phyloP scores from a whole-genome alignment of 1,140 invertebrate genomes.

The Coelopa frigida region DNA sequence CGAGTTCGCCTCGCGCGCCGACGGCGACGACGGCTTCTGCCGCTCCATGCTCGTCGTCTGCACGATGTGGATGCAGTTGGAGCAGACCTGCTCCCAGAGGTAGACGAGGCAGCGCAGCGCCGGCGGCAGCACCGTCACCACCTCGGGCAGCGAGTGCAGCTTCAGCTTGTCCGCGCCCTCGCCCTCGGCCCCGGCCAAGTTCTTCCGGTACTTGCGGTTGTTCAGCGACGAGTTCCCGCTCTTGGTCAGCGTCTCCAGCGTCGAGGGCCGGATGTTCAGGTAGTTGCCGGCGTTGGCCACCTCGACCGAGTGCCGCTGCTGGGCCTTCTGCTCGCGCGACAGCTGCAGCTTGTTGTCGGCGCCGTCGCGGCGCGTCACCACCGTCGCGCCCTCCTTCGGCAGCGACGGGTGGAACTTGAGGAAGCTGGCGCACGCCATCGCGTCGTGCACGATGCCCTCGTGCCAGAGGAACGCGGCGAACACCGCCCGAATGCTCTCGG shows the following conservation, averaged over 20 bases:
- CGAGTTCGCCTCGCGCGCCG: slow-evolving; percentile 9
- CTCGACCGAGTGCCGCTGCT: slow-evolving; percentile 80
- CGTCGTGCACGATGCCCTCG: slow-evolving; percentile 92
- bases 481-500: slow-evolving; percentile 84
- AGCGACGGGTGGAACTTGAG: slow-evolving; percentile 89
- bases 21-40: slow-evolving; percentile 22
- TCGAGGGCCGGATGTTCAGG: slow-evolving; percentile 69
- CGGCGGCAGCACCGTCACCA: slow-evolving; percentile 64
- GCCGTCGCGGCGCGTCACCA: slow-evolving; percentile 55
- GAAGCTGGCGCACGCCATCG: slow-evolving; percentile 94
- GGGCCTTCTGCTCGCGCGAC: slow-evolving; percentile 51
- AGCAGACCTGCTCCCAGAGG: slow-evolving; percentile 83
- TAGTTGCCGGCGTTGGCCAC: slow-evolving; percentile 71
- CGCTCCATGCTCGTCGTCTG: slow-evolving; percentile 38
- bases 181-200: slow-evolving; percentile 7
- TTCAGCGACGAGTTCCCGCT: slow-evolving; percentile 51
- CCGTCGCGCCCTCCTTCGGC: slow-evolving; percentile 69
- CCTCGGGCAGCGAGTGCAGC: slow-evolving; percentile 34
- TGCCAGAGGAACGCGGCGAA: slow-evolving; percentile 97
- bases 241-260: slow-evolving; percentile 64
- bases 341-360: slow-evolving; percentile 28
- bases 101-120: slow-evolving; percentile 75
- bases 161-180: slow-evolving; percentile 22
- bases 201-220: slow-evolving; percentile 40
- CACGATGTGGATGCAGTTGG: slow-evolving; percentile 55